Conservation (phyloP, 2,113 vertebrate genomes). For the Cisticola juncidis region DNA sequence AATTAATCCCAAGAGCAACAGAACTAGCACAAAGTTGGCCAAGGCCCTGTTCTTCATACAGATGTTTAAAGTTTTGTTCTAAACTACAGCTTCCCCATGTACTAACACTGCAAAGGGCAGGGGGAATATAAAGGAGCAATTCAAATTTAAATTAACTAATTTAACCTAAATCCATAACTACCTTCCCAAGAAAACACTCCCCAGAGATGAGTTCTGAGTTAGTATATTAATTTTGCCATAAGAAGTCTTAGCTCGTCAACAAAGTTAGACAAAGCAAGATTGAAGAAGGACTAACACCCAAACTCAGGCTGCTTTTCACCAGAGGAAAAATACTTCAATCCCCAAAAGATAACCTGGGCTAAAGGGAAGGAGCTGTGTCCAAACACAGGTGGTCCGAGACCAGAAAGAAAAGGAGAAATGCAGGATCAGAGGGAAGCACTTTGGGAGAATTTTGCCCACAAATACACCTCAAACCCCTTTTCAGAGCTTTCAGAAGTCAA, state of each 20-base stretch:
- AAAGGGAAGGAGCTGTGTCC: background rate
- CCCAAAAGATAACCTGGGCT: background rate
- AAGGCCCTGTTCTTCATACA: fast-evolving
- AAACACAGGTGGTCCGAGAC: background rate
- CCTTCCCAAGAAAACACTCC: background rate
- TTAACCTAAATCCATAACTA: background rate
- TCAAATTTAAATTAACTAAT: background rate
- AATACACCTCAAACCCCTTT: background rate
- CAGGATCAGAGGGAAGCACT: background rate
- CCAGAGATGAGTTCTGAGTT: background rate
- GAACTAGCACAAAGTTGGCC: background rate
- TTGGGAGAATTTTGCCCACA: background rate
- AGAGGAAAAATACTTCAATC: background rate
- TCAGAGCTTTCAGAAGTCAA: background rate
- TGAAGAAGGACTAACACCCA: background rate
- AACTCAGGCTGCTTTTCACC: background rate
- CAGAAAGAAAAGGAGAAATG: background rate
- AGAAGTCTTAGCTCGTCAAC: background rate
- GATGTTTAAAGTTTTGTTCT: background rate
- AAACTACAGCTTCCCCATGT: fast-evolving
- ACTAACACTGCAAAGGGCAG: background rate
- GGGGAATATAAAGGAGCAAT: background rate
- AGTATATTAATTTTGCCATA: background rate
- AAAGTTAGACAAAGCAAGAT: background rate
- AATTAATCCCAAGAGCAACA: background rate